Conservation (phyloP, 2,888 invertebrate species). For the Macrophya alboannulata region DNA sequence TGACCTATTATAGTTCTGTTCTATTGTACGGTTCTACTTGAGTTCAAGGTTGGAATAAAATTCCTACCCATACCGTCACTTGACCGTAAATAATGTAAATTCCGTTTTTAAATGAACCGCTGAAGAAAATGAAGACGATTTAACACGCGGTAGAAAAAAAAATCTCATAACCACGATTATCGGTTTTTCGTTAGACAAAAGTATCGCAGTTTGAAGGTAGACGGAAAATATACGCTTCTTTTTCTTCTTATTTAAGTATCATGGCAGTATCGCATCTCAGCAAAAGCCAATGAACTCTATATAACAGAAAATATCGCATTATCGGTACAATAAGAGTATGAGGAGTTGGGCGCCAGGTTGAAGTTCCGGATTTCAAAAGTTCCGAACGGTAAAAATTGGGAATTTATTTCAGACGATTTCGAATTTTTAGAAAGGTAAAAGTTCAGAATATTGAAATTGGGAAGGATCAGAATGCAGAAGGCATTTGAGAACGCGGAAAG, state of each 20-base stretch:
- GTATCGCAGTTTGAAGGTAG: background rate
- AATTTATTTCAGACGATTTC: no score
- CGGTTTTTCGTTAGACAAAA: background rate
- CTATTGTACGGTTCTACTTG: background rate
- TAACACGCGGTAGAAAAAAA: background rate
- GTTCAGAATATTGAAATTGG: no score
- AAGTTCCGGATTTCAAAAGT: no score
- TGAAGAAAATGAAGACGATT: no score
- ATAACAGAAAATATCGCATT: background rate
- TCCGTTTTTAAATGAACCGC: background rate
- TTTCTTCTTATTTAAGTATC: background rate
- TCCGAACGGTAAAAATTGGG: no score
- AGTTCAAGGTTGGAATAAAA: slow-evolving; percentile 27
- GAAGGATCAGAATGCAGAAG: no score
- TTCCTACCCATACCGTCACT: background rate
- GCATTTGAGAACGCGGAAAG: no score
- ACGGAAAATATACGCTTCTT: background rate
- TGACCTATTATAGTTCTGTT: slow-evolving; percentile 10
- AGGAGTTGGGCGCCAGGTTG: background rate
- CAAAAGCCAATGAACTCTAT: background rate
- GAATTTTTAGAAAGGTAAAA: no score
- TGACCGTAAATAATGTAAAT: background rate
- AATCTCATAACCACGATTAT: background rate
- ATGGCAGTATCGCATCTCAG: background rate
- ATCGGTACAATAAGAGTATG: background rate